Base-by-base conservation (phyloP, 2,797 vertebrate species). In the Spondyliosoma cantharus region DNA sequence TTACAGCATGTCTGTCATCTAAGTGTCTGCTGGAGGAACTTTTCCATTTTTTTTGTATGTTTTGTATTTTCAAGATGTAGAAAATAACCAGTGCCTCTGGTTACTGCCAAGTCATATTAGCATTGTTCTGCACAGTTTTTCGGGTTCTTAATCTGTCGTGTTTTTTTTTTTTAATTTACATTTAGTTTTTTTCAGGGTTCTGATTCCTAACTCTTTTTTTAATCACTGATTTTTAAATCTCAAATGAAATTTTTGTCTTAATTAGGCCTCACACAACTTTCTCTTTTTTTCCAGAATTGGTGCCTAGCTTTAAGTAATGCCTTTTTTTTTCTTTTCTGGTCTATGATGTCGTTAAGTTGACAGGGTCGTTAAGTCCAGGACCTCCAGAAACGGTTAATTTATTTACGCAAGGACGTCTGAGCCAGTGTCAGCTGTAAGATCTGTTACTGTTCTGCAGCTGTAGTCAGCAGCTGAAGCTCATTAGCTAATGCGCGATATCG, bases 291-390 rank as follows among this genome's bases (percentile, higher is more conserved):
- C 29, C 2, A 42, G 59, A 78, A 75, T 22, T 78, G 80, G 83
- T 89, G 86, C 83, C 80, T 88, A 74, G 73, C 71, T 84, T 89
- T 82, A 88, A 85, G 64, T 22, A 81, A 87, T 85, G 86, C 82
- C 80, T 87, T 86, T 76, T 71, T 71, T 83, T 74, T 76, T 68
- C 63, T 83, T 22, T 11, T 37, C 37, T 37, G 37, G 29, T 60
- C 19, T 42, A 45, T 29, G 61, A 66, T 78, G 82, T 87, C 66
- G 70, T 74, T 50, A 63, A 32, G 25, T 77, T 66, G 27, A 62
- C 68, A 5, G 73, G 76, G 67, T 71, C 68, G 49, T 84, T 81
- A 25, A 76, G 76, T 86, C 64, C 50, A 59, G 19, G 63, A 78
- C 71, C 42, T 87, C 48, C 74, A 74, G 62, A 78, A 78, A 84